Evolutionary conservation across 2,888 invertebrate species (phyloP).

Genomic region (Caenorhabditis sinica): DNA sequence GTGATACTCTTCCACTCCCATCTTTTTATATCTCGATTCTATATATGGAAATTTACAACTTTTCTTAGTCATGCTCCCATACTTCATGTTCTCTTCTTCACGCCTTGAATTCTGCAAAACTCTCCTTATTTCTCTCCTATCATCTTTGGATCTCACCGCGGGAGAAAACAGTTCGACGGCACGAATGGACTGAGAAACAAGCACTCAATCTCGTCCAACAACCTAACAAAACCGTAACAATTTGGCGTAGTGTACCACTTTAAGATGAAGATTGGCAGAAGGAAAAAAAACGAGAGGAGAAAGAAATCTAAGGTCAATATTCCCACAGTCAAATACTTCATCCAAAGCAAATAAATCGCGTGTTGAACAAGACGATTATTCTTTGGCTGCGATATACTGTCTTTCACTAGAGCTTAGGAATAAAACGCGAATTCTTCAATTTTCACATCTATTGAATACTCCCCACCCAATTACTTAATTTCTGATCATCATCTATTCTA

Average conservation of each 20-base stretch:
- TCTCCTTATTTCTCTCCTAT: background rate
- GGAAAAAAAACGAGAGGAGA: slow-evolving; percentile 49
- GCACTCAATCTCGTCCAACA: slow-evolving; percentile 56
- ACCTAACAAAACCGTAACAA: slow-evolving; percentile 56
- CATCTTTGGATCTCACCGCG: slow-evolving; percentile 26
- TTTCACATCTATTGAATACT: slow-evolving; percentile 6
- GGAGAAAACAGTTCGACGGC: slow-evolving; percentile 18
- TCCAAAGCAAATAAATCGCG: slow-evolving; percentile 70
- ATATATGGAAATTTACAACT: background rate
- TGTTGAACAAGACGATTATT: slow-evolving; percentile 71
- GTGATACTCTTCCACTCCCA: background rate
- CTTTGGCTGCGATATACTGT: slow-evolving; percentile 67
- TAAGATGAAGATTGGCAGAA: slow-evolving; percentile 64
- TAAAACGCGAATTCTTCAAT: slow-evolving; percentile 43
- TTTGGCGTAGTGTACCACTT: slow-evolving; percentile 58
- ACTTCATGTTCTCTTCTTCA: slow-evolving; percentile 5
- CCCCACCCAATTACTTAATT: background rate
- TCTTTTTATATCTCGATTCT: background rate
- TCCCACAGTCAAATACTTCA: slow-evolving; percentile 71
- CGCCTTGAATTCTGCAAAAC: background rate
- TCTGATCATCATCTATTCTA: background rate
- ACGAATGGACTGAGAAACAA: slow-evolving; percentile 47
- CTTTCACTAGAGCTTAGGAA: slow-evolving; percentile 62
- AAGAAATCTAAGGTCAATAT: slow-evolving; percentile 70
- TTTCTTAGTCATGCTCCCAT: slow-evolving; percentile 22